Base-by-base conservation (phyloP, 2,797 vertebrate genomes). In the Gadopsis marmoratus region DNA sequence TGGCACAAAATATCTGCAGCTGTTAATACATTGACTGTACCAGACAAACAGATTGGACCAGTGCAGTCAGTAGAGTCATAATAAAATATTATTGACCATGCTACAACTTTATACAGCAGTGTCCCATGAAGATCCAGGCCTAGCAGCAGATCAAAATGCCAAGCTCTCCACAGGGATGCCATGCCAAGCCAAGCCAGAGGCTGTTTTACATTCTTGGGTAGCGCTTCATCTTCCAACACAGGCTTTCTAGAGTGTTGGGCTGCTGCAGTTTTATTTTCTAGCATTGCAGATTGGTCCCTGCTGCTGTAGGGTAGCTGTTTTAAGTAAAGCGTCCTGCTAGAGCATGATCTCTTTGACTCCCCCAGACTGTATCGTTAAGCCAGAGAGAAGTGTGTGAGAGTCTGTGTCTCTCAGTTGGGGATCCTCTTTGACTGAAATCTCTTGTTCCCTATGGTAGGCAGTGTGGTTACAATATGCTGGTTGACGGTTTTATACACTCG, bases 81-180 rank as follows among this genome's bases (percentile, higher is more conserved):
- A 68, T 55, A 33, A 60, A 82, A 74, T 60, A 58, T 73, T 62
- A 71, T 48, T n/a, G 64, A 78, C 43, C 61, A 7, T 31, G 51
- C 43, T 60, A 78, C 66, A 73, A 59, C 81, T 76, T 72, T 73
- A 72, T 70, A 48, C 47, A 37, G 37, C 43, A 3, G 53, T 13
- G 14, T 58, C 43, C 70, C 45, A 8, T 68, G 10, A 79, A 82
- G 68, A 65, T 67, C 67, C 33, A 33, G 26, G 12, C 60, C 74
- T 73, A 45, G 63, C 71, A 73, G 51, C 69, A 75, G 62, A 81
- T 85, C 73, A 87, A 76, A 86, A 85, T 83, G 60, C 53, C 76
- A 78, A 66, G 62, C 73, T 76, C 54, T 87, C 84, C 72, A 63
- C 63, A 9, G 79, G 68, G 63, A 79, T 11, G 43, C 35, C 35